Evolutionary conservation across 2,888 invertebrate genomes (phyloP), one percentile per base, ranked within the genome.

Genomic region (Pediacus dermestoides): DNA sequence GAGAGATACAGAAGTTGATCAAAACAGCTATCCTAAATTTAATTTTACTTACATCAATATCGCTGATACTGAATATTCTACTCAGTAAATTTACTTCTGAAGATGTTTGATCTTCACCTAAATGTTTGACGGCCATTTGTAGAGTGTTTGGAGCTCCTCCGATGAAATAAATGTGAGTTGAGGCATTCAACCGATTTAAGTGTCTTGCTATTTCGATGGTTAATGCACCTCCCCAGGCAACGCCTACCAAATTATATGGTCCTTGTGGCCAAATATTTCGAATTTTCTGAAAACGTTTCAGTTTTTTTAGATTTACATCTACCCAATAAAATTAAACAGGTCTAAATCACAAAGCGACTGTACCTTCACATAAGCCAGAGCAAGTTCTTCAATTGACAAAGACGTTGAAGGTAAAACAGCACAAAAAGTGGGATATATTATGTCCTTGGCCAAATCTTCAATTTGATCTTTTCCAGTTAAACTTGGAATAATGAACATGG

Each of bases 171-270:
- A 88, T 58, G 37, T 78, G 74, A 42, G 56, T 52, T 13, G 55
- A 62, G 32, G 72, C 71, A 50, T 82, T 82, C 50, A 75, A 70
- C 9, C 70, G 72, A 63, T 90, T 88, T 16, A 95, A 70, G 58
- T 78, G 75, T 22, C 80, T 73, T 1, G 84, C 85, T 43, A 96
- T 73, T 65, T 93, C 89, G 34, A 94, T 71, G 0, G 87, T 82
- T 10, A 93, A 73, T 11, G 86, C 70, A 0, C 87, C 77, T 34
- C 96, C 96, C 63, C 83, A 94, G 10, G 95, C 95, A 68, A 95
- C 90, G 1, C 90, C 95, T 8, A 87, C 77, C 1, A 96, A 66
- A 46, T 81, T 79, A 70, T 86, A 93, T 1, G 77, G 75, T 16
- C 80, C 76, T 10, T 74, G 73, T 0, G 76, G 77, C 6, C 75